These are phyloP conservation scores for Nesospiza acunhae DNA, from an alignment of 2,113 vertebrate species.

Conservation along the genomic window DNA sequence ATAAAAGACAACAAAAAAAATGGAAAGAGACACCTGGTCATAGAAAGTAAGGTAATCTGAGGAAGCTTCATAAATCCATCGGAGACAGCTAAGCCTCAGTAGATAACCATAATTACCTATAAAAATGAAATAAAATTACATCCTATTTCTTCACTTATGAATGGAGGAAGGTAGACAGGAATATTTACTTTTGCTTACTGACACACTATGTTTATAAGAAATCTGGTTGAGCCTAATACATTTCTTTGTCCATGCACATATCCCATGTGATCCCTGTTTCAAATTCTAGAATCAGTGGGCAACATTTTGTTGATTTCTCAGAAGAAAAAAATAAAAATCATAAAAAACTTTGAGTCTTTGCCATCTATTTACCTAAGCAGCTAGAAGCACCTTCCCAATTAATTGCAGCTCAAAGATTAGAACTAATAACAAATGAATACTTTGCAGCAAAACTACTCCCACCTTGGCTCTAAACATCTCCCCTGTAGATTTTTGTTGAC, in stretches of 20 bases:
- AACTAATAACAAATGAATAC: background rate
- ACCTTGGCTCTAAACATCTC: background rate
- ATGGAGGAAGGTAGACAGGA: background rate
- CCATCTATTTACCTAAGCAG: background rate
- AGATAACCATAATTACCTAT: background rate
- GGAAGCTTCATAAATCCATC: background rate
- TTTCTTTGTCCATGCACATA: background rate
- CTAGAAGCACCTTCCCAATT: background rate
- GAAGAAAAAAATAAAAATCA: background rate
- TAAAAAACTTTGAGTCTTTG: background rate
- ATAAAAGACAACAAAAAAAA: background rate
- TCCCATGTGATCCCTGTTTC: accelerated
- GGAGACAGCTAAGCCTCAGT: background rate
- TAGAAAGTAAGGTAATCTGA: background rate
- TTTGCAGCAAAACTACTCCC: background rate
- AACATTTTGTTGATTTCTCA: background rate
- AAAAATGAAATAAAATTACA: background rate
- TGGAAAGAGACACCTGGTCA: background rate
- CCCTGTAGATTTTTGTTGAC: background rate
- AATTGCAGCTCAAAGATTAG: background rate
- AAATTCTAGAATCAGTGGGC: background rate
- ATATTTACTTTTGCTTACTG: background rate
- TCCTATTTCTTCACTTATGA: background rate
- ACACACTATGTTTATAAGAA: background rate
- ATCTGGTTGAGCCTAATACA: background rate